Percentiles rank a stretch among this genome's conserved stretches.
Conservation (phyloP, 2,888 invertebrate species). For the Brassicogethes aeneus region DNA sequence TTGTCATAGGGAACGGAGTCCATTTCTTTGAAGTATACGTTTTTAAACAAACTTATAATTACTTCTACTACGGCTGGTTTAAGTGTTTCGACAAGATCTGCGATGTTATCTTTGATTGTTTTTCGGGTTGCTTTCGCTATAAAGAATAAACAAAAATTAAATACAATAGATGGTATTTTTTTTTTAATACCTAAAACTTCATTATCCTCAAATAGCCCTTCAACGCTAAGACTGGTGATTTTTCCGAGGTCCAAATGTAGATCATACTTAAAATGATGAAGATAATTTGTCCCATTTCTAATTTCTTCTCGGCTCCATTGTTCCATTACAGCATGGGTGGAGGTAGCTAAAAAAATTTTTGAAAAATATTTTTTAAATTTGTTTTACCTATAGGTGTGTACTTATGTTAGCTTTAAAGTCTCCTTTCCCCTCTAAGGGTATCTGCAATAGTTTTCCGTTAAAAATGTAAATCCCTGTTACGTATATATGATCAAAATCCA, state of each 20-base stretch:
- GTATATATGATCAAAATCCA: constrained; percentile 9
- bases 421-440: constrained; percentile 12
- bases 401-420: constrained; percentile 11
- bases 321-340: background rate
- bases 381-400: no score
- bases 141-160: constrained; percentile 6
- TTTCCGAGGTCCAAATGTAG: constrained; percentile 11
- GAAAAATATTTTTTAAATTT: background rate
- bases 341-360: background rate
- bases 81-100: constrained; percentile 10
- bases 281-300: constrained; percentile 11
- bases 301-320: background rate
- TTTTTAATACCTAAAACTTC: constrained; percentile 11
- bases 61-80: constrained; percentile 14
- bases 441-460: constrained; percentile 11
- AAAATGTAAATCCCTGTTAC: constrained; percentile 10
- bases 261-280: constrained; percentile 7
- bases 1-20: constrained; percentile 13
- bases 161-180: constrained; percentile 1
- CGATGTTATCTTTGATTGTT: constrained; percentile 11
- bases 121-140: constrained; percentile 10
- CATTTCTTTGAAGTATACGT: constrained; percentile 9
- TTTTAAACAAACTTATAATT: constrained; percentile 8
- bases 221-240: constrained; percentile 9
- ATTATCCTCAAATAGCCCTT: constrained; percentile 13